These are phyloP conservation scores for Pseudotriccus pelzelni DNA, from an alignment of 2,797 vertebrate species.

Conservation along the genomic window DNA sequence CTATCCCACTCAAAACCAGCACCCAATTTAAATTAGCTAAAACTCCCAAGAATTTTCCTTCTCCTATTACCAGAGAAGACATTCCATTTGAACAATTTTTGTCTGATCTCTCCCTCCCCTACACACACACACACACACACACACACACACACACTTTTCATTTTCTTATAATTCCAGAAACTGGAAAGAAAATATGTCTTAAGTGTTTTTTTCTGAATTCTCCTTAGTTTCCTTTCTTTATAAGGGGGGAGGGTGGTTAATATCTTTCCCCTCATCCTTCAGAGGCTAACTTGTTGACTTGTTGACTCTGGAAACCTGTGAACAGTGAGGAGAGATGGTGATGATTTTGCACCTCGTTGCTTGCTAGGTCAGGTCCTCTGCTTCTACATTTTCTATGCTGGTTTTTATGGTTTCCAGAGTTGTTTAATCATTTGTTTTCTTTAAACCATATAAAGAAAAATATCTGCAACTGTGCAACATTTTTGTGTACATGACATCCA, in stretches of 20 bases:
- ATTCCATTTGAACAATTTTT: background rate
- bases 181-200: background rate
- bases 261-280: background rate
- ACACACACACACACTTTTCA: background rate
- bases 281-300: background rate
- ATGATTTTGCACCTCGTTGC: background rate
- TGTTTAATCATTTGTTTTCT: background rate
- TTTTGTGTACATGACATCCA: background rate
- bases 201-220: background rate
- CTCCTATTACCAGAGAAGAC: background rate
- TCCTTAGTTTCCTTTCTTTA: background rate
- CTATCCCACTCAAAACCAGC: background rate
- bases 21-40: background rate
- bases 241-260: background rate
- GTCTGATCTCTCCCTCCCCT: background rate
- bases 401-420: background rate
- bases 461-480: background rate
- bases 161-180: background rate
- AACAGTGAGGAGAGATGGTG: background rate
- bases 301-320: background rate
- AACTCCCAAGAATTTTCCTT: background rate
- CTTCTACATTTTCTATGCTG: background rate
- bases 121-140: rapidly evolving
- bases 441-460: background rate
- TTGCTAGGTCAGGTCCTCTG: background rate